Percentiles rank a stretch among this genome's conserved stretches.
Evolutionary conservation across 2,113 vertebrate genomes (phyloP).

Genomic region (Pelusios castaneus): DNA sequence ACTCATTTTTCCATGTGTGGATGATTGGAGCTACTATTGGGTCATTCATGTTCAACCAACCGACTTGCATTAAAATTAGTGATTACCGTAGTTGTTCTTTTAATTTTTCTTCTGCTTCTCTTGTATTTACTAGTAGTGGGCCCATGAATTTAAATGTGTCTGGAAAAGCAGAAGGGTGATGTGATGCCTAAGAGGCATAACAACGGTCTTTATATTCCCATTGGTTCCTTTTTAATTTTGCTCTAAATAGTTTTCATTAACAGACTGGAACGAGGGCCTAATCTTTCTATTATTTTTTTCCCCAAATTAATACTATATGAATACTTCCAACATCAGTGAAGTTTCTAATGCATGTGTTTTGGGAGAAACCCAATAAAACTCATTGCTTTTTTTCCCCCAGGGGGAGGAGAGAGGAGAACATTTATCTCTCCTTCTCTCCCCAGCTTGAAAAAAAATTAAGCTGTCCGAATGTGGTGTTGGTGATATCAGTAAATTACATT

Average conservation of each 20-base stretch:
- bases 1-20: not conserved
- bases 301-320: not conserved
- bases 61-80: not conserved
- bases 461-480: not conserved
- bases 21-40: not conserved
- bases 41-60: not conserved
- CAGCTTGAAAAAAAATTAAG: not conserved
- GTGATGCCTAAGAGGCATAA: not conserved
- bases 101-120: not conserved
- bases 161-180: not conserved
- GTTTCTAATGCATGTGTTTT: not conserved
- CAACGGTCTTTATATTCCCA: fast-evolving
- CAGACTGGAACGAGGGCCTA: not conserved
- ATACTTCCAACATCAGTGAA: not conserved
- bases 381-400: not conserved
- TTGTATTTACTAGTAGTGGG: not conserved
- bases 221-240: not conserved
- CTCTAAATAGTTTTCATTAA: not conserved
- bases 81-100: not conserved
- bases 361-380: not conserved
- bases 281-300: not conserved
- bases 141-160: not conserved
- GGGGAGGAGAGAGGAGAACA: too few relatives aligned
- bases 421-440: not conserved
- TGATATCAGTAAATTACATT: not conserved